These are phyloP conservation scores for Aurelia coerulea DNA, from an alignment of 30 jellyfish, hydroid and myxozoan genomes.

Conservation along the genomic window DNA sequence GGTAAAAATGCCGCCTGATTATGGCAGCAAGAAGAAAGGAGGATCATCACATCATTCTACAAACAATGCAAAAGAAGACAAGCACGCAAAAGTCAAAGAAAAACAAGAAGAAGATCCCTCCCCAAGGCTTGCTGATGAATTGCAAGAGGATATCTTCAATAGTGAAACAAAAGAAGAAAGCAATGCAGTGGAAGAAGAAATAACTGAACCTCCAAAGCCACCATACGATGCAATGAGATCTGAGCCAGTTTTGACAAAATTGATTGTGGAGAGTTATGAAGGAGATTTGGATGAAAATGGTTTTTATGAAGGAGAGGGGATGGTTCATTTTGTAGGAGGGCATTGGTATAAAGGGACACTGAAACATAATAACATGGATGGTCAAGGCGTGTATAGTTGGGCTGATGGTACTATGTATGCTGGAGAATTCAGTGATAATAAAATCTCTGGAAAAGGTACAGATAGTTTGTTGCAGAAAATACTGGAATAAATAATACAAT, in stretches of 20 bases:
- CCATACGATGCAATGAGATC: constrained; percentile 77
- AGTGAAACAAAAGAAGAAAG: constrained; percentile 1
- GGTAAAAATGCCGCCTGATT: constrained; percentile 34
- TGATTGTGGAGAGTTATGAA: constrained; percentile 65
- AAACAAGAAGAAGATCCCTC: constrained; percentile 9
- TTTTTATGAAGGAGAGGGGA: constrained; percentile 54
- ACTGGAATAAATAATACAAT: too few species aligned
- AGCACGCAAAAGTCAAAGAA: neutral
- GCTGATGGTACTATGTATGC: constrained; percentile 77
- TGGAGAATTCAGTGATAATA: constrained; percentile 81
- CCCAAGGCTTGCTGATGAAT: constrained; percentile 8
- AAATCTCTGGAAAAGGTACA: constrained; percentile 80
- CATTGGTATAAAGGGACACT: constrained; percentile 75
- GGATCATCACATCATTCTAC: constrained; percentile 10
- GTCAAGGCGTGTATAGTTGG: constrained; percentile 90
- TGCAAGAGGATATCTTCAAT: neutral
- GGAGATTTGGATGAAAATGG: constrained; percentile 80
- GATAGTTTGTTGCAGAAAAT: too few species aligned
- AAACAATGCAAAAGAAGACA: constrained; percentile 51
- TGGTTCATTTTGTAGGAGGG: constrained; percentile 68
- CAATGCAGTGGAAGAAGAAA: constrained; percentile 7
- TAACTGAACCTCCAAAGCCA: constrained; percentile 18
- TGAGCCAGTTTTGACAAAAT: constrained; percentile 73
- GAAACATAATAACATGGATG: constrained; percentile 84
- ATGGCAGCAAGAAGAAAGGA: constrained; percentile 33